Evolutionary conservation across 2,797 vertebrate genomes (phyloP), one percentile per base, ranked within the genome.

Genomic region (Apogon talboti): DNA sequence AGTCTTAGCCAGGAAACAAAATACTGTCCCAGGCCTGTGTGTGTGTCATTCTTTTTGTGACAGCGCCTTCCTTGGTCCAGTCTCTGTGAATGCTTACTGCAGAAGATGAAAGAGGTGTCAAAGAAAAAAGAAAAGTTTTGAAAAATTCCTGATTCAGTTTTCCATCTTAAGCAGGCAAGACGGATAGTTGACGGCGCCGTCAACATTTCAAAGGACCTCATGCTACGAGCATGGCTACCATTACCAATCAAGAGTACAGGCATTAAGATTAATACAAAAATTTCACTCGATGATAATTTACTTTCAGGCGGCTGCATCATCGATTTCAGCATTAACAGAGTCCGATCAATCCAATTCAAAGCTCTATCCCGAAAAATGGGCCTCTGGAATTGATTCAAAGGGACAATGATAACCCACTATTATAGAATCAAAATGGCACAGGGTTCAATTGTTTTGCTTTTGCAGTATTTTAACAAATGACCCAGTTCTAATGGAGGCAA

Each of bases 391-490:
- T 91, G 92, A 94, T 92, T 91, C 87, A 91, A 86, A 88, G 65
- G 79, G 85, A 88, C 91, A 89, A 89, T 90, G 87, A 93, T 93
- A 89, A 93, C 87, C 85, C 51, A 71, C 89, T 88, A 86, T 92
- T 91, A 92, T 82, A 89, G 82, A 91, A 93, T 93, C 85, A 93
- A 90, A 90, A 91, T 85, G 92, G 89, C 85, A 88, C 82, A 87
- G 73, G 76, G 83, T 91, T 88, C 86, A 90, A 92, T 91, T 93
- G 89, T 91, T 92, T 91, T 87, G 86, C 90, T 90, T 91, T 92
- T 89, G 88, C 87, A 91, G 91, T 91, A 93, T 93, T 92, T 93
- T 92, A 94, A 94, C 92, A 92, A 93, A 94, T 94, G 93, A 91
- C 89, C 80, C 69, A 74, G 71, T 92, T 92, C 93, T 94, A 94